Conservation (phyloP, 92 coral and sea anemone species). For the Zoanthus gigantus region DNA sequence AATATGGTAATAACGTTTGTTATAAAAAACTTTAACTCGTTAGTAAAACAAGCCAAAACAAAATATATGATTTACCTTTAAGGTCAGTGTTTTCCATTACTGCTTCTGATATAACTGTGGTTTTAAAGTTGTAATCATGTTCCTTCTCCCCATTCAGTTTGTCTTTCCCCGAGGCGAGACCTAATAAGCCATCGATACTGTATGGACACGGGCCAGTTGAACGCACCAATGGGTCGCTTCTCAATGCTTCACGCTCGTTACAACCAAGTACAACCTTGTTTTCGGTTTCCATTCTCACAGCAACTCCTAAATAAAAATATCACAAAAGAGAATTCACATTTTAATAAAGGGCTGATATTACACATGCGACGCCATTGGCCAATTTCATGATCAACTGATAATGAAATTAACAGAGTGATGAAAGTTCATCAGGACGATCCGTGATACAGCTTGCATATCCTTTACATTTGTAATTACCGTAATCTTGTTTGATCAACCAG, state of each 20-base stretch:
- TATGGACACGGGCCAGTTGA: conserved; percentile 56
- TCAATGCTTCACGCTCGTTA: conserved; percentile 6
- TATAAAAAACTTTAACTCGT: not conserved
- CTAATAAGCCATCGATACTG: conserved; percentile 83
- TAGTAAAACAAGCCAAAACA: not conserved
- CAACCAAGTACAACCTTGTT: not conserved
- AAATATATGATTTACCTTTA: not conserved
- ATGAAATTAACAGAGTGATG: conserved; percentile 92
- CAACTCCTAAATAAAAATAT: conserved; percentile 53
- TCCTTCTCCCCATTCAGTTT: not conserved
- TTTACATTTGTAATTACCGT: conserved; percentile 91
- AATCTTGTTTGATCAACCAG: conserved; percentile 93
- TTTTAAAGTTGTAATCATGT: not conserved
- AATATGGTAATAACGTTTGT: not conserved
- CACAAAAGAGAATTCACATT: conserved; percentile 46
- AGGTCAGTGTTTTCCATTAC: not conserved
- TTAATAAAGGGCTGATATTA: conserved; percentile 65
- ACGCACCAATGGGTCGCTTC: not conserved
- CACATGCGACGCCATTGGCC: conserved; percentile 76
- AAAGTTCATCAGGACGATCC: conserved; percentile 89
- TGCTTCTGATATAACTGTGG: not conserved
- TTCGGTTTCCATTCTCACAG: conserved; percentile 41
- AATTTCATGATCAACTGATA: conserved; percentile 74
- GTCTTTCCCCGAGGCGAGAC: conserved; percentile 60
- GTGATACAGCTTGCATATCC: conserved; percentile 86